A percentile compares a stretch with the other conserved stretches of the same genome.
Evolutionary conservation across 1,140 invertebrate species (phyloP).

Genomic region (Bombus terrestris): DNA sequence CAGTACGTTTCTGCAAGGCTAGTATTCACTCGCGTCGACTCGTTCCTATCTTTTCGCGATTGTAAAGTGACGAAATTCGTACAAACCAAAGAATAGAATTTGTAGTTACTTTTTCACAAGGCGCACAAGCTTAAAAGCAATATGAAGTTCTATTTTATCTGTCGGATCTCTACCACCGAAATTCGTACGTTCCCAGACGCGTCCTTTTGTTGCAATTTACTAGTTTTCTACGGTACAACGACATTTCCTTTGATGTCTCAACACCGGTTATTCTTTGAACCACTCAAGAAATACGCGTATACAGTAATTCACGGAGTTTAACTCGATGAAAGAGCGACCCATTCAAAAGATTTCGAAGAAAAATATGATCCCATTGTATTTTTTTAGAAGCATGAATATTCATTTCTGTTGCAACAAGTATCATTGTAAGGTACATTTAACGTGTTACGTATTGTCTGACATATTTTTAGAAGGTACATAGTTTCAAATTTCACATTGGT

Average conservation of each 20-base stretch:
- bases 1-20: slow-evolving; percentile 10
- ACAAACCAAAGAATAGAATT: slow-evolving; percentile 19
- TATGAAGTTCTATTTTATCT: slow-evolving; percentile 15
- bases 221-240: neutral
- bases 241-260: slow-evolving; percentile 31
- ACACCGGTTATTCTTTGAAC: slow-evolving; percentile 16
- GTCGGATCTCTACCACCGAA: slow-evolving; percentile 11
- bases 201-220: slow-evolving; percentile 27
- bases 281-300: neutral
- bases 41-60: neutral
- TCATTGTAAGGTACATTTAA: neutral
- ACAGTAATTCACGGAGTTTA: slow-evolving; percentile 24
- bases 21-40: neutral
- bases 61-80: slow-evolving; percentile 41
- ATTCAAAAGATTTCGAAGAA: slow-evolving; percentile 48
- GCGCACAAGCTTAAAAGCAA: neutral
- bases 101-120: slow-evolving; percentile 24
- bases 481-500: neutral
- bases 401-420: neutral
- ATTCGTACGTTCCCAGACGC: slow-evolving; percentile 32
- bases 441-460: slow-evolving; percentile 17
- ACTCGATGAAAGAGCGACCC: slow-evolving; percentile 35
- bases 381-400: neutral
- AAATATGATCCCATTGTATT: slow-evolving; percentile 16
- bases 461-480: neutral